Percentiles rank a stretch among this genome's conserved stretches.
These are phyloP conservation scores for Pseudomyrmex cubaensis DNA, from an alignment of 1,140 invertebrate genomes.

Conservation along the genomic window DNA sequence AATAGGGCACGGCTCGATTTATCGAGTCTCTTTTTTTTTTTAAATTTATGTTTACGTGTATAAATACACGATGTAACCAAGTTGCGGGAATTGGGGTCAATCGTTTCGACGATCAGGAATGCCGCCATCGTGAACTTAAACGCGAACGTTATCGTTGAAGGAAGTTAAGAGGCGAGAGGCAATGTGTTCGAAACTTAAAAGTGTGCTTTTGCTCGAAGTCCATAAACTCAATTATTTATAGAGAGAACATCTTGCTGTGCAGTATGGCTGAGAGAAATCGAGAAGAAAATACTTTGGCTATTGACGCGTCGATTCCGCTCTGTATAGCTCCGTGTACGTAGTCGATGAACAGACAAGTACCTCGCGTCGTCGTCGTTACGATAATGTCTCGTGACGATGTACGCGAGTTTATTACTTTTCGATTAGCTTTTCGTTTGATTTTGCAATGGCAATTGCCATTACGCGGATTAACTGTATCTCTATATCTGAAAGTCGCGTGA, in stretches of 20 bases:
- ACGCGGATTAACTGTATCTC: not conserved
- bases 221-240: slow-evolving; percentile 71
- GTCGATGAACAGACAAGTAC: not conserved
- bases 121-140: slow-evolving; percentile 2
- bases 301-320: not conserved
- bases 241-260: slow-evolving; percentile 34
- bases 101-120: slow-evolving; percentile 37
- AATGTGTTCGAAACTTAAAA: slow-evolving; percentile 63
- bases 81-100: not conserved
- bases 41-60: not conserved
- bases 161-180: slow-evolving; percentile 32
- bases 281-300: slow-evolving; percentile 41
- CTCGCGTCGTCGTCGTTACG: no score
- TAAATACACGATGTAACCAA: not conserved
- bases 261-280: slow-evolving; percentile 43
- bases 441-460: not conserved
- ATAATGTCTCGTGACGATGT: slow-evolving; percentile 20
- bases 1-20: not conserved
- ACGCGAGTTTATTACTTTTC: slow-evolving; percentile 25
- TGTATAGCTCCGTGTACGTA: not conserved
- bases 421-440: not conserved
- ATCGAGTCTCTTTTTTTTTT: not conserved
- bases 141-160: slow-evolving; percentile 17
- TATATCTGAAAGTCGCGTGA: slow-evolving; percentile 1
- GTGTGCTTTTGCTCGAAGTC: slow-evolving; percentile 58